Percentiles rank a stretch among this genome's conserved stretches.
These are phyloP conservation scores for Zaprionus obscuricornis DNA, from an alignment of 2,888 invertebrate species.

Conservation along the genomic window DNA sequence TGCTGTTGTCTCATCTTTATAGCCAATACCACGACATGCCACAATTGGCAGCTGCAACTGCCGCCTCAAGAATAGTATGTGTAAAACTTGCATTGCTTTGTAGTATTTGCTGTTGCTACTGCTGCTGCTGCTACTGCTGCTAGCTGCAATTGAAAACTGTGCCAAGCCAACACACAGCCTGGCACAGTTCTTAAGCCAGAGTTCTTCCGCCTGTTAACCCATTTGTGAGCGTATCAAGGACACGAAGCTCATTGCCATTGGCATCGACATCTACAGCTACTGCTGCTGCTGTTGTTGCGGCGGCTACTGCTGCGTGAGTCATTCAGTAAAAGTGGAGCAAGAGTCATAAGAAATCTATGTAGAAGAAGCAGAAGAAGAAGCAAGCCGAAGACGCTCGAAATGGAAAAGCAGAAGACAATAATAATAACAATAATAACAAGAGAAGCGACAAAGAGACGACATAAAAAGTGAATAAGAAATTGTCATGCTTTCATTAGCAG, in stretches of 20 bases:
- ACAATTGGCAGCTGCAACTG: constrained; percentile 40
- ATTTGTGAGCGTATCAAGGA: constrained; percentile 60
- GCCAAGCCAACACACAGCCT: constrained; percentile 17
- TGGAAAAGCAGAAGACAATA: constrained; percentile 55
- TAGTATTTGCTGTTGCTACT: constrained; percentile 8
- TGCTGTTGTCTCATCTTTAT: too few relatives aligned
- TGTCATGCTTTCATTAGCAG: constrained; percentile 77
- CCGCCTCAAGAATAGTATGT: constrained; percentile 23
- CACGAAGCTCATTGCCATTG: too few relatives aligned
- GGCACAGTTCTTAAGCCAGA: constrained; percentile 39
- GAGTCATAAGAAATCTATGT: constrained; percentile 62
- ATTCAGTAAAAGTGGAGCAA: constrained; percentile 72
- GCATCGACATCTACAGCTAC: too few relatives aligned
- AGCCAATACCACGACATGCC: too few relatives aligned
- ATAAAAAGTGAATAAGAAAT: constrained; percentile 65
- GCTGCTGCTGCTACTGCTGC: not conserved
- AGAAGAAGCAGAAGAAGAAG: constrained; percentile 45
- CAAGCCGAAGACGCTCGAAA: constrained; percentile 35
- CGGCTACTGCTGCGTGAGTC: constrained; percentile 19
- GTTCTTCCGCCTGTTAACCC: constrained; percentile 44
- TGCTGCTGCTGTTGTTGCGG: too few relatives aligned
- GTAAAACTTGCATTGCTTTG: constrained; percentile 16
- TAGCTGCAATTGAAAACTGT: constrained; percentile 19
- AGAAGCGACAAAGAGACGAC: constrained; percentile 28
- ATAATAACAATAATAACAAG: constrained; percentile 3